A percentile compares a stretch with the other conserved stretches of the same genome.
phyloP scores from a whole-genome alignment of 2,797 vertebrate species.

The Phrynocephalus vlangalii region DNA sequence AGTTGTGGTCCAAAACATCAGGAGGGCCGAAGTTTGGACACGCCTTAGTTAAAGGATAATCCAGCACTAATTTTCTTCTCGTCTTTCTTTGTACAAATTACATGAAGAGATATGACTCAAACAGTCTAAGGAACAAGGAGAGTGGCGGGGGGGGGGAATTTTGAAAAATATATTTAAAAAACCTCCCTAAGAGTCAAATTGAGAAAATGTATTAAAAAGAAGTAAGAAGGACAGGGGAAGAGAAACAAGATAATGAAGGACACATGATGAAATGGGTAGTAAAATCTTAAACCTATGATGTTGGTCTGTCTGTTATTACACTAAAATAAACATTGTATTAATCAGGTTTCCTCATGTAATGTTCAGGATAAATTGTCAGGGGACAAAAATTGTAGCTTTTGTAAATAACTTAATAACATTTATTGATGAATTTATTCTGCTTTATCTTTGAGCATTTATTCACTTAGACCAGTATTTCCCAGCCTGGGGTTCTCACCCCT shows the following conservation, averaged over 20 bases:
- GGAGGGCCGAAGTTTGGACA: too few species aligned
- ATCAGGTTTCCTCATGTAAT: background rate
- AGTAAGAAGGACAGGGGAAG: background rate
- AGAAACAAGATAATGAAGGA: background rate
- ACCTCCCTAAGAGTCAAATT: background rate
- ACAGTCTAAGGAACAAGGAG: background rate
- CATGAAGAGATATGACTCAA: background rate
- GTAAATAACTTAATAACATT: background rate
- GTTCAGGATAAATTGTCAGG: background rate
- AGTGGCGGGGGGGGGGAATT: background rate
- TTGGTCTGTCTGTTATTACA: background rate
- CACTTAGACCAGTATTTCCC: background rate
- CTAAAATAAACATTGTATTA: background rate
- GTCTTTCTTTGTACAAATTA: background rate
- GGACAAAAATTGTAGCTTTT: background rate
- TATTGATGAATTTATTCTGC: background rate
- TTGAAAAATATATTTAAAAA: background rate
- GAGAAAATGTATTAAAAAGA: too few species aligned
- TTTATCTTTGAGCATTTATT: background rate
- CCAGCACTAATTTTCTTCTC: background rate
- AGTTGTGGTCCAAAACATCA: too few species aligned
- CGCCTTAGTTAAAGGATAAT: too few species aligned
- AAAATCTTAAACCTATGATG: background rate
- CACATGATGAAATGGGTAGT: background rate
- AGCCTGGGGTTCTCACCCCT: too few species aligned